Percentiles rank a stretch among this genome's conserved stretches.
These are phyloP conservation scores for Melitaea cinxia DNA, from an alignment of 1,140 invertebrate genomes.

Conservation along the genomic window DNA sequence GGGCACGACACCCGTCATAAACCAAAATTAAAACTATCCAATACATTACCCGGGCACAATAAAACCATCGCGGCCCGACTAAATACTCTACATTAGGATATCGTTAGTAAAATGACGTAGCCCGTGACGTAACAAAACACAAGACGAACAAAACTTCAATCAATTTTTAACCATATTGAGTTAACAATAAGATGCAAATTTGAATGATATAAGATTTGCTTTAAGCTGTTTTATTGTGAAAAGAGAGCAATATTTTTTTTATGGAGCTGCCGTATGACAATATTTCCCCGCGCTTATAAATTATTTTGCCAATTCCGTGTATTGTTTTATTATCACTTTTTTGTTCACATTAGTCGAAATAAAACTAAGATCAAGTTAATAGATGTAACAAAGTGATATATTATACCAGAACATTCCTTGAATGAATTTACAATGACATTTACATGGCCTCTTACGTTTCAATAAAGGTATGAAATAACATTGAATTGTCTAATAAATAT, in stretches of 20 bases:
- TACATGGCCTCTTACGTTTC: too few relatives aligned
- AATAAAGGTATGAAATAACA: too few relatives aligned
- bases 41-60: slow-evolving; percentile 77
- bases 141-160: not conserved
- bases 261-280: slow-evolving; percentile 69
- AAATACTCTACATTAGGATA: slow-evolving; percentile 77
- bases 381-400: too few relatives aligned
- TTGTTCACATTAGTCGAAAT: slow-evolving; percentile 26
- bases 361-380: slow-evolving; percentile 20
- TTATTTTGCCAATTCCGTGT: slow-evolving; percentile 64
- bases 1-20: slow-evolving; percentile 61
- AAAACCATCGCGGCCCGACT: slow-evolving; percentile 67
- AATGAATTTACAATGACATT: too few relatives aligned
- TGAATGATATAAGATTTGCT: not conserved
- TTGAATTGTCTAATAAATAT: too few relatives aligned
- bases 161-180: slow-evolving; percentile 37
- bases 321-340: slow-evolving; percentile 64
- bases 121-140: slow-evolving; percentile 11
- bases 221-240: slow-evolving; percentile 36
- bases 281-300: slow-evolving; percentile 67
- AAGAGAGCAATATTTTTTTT: slow-evolving; percentile 60
- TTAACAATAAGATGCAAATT: slow-evolving; percentile 18
- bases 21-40: slow-evolving; percentile 79
- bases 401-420: too few relatives aligned
- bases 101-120: slow-evolving; percentile 72